Evolutionary conservation across 1,140 invertebrate species (phyloP).

Genomic region (Zophobas atratus): DNA sequence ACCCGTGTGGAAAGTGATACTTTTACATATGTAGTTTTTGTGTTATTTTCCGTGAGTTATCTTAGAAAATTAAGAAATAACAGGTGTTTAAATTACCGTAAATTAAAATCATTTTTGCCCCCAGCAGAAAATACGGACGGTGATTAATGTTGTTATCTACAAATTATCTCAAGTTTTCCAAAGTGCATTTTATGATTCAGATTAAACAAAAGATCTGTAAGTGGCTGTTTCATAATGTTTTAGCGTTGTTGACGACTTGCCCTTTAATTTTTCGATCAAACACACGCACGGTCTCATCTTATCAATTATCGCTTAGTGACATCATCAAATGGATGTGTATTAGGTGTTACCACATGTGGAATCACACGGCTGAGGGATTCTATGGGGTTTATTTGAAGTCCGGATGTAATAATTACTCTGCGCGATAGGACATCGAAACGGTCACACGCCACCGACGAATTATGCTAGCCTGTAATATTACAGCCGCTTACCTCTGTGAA

Average conservation of each 20-base stretch:
- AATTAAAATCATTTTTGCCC: too few species aligned
- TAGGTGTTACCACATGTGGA: constrained; percentile 37
- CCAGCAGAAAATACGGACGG: too few species aligned
- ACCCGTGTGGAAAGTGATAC: too few species aligned
- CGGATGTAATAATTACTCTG: constrained; percentile 36
- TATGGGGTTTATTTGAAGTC: constrained; percentile 24
- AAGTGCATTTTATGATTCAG: too few species aligned
- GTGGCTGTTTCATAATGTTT: too few species aligned
- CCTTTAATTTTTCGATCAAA: constrained; percentile 40
- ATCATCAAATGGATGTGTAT: constrained; percentile 27
- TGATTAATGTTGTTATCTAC: too few species aligned
- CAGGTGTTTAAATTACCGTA: too few species aligned
- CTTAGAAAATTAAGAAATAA: too few species aligned
- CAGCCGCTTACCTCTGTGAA: constrained; percentile 38
- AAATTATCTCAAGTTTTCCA: too few species aligned
- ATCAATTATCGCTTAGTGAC: constrained; percentile 41
- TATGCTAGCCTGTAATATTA: constrained; percentile 40
- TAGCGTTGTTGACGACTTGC: neutral
- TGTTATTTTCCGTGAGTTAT: too few species aligned
- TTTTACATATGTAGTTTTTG: too few species aligned
- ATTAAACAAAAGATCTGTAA: too few species aligned
- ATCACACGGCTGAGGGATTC: constrained; percentile 36
- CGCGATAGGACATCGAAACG: constrained; percentile 40
- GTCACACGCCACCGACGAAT: constrained; percentile 37
- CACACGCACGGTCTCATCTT: constrained; percentile 14